Evolutionary conservation across 2,797 vertebrate species (phyloP), one percentile per base, ranked within the genome.

Genomic region (Garrulus glandarius): DNA sequence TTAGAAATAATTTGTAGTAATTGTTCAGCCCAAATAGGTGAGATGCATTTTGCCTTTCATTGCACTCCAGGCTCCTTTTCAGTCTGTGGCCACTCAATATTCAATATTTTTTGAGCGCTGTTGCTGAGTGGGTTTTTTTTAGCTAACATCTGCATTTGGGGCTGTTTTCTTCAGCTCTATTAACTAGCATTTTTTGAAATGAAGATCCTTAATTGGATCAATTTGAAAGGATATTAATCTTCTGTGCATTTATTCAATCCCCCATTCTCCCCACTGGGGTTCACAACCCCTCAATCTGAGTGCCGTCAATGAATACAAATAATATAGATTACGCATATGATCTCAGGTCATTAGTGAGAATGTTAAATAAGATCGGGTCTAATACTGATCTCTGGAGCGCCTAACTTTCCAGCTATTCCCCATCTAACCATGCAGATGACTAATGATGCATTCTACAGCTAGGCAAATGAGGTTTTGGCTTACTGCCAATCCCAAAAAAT

Each of bases 321-420:
- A 93, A 93, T 78, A 86, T 10, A 53, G 82, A 89, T 39, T 50
- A 74, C 2, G 5, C 65, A 78, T 29, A 43, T 1, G 1, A 70
- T 94, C 63, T 94, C 72, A 81, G 87, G 94, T 95, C 84, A 69
- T 95, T 95, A 95, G 50, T 75, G 79, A 84, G 76, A 90, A 92
- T 90, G 88, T 95, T 93, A 94, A 93, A 92, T 88, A 94, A 90
- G 69, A 85, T 60, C 4, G 9, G 53, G 65, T 91, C 79, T 92
- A 74, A 72, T 84, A 83, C 32, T 72, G 94, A 94, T 95, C 82
- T 93, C 87, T 77, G 75, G 91, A 95, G 89, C 91, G 85, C 79
- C 89, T 67, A 70, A 83, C 59, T 96, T 87, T 56, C 41, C 63
- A 93, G 60, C 64, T 95, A 91, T 95, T 93, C 64, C 78, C 84